These are phyloP conservation scores for Phocides pigmalion DNA, from an alignment of 1,140 invertebrate genomes.

Conservation along the genomic window DNA sequence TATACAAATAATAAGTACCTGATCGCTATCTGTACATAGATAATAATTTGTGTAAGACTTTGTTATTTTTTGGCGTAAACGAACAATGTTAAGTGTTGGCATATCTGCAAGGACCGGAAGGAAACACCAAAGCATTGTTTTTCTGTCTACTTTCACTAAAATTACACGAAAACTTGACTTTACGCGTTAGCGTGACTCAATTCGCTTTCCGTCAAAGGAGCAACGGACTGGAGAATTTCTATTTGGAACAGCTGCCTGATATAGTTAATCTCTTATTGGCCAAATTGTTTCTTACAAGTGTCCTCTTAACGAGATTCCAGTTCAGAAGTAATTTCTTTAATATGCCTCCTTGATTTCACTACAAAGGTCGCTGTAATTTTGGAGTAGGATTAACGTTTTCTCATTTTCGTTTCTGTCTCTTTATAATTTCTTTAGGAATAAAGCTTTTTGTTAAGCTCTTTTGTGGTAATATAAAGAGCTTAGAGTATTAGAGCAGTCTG, in stretches of 20 bases:
- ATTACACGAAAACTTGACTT: slow-evolving; percentile 37
- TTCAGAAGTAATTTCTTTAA: slow-evolving; percentile 10
- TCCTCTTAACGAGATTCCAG: slow-evolving; percentile 15
- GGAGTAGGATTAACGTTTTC: slow-evolving; percentile 3
- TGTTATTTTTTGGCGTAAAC: too few relatives aligned
- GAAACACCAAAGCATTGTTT: too few relatives aligned
- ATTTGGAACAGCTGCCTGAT: slow-evolving; percentile 42
- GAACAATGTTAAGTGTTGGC: too few relatives aligned
- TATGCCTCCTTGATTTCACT: background rate
- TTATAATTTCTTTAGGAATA: background rate
- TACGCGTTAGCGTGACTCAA: slow-evolving; percentile 35
- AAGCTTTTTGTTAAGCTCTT: background rate
- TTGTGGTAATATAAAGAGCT: background rate
- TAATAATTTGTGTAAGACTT: too few relatives aligned
- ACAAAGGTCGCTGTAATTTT: slow-evolving; percentile 1
- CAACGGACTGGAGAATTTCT: slow-evolving; percentile 45
- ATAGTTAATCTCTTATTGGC: slow-evolving; percentile 45
- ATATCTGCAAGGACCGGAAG: too few relatives aligned
- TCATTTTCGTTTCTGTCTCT: background rate
- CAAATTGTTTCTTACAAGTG: slow-evolving; percentile 39
- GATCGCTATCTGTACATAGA: too few relatives aligned
- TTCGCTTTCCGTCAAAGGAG: slow-evolving; percentile 37
- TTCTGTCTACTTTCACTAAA: slow-evolving; percentile 37
- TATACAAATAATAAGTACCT: too few relatives aligned
- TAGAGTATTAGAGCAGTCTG: background rate